A percentile compares a stretch with the other conserved stretches of the same genome.
Evolutionary conservation across 2,113 vertebrate genomes (phyloP).

Genomic region (Xiphophorus hellerii): DNA sequence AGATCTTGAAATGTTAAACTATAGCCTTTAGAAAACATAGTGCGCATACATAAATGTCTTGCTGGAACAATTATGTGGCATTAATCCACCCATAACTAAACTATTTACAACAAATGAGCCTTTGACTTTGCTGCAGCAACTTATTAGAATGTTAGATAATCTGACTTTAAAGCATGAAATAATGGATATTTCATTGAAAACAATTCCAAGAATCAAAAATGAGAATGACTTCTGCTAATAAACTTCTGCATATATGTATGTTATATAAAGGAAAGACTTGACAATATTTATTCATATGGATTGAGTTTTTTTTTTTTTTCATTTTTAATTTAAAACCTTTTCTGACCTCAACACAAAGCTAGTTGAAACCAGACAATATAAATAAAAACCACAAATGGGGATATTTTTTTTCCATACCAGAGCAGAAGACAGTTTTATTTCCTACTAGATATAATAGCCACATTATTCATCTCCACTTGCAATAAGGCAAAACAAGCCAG

Average conservation of each 20-base stretch:
- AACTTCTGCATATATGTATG: background rate
- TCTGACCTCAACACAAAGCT: conserved; percentile 36
- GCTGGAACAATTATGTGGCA: background rate
- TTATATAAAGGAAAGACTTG: conserved; percentile 39
- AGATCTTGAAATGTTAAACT: background rate
- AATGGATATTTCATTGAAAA: background rate
- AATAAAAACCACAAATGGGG: conserved; percentile 36
- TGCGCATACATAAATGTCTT: background rate
- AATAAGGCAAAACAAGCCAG: conserved; percentile 26
- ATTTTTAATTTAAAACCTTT: conserved; percentile 54
- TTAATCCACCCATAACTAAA: conserved; percentile 13
- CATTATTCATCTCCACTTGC: conserved; percentile 65
- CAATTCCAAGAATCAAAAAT: background rate
- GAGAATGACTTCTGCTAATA: background rate
- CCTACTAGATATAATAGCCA: conserved; percentile 43
- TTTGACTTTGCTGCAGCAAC: background rate
- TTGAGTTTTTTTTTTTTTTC: conserved; percentile 57
- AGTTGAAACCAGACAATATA: conserved; percentile 27
- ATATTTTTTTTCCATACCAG: conserved; percentile 12
- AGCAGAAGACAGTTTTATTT: conserved; percentile 48
- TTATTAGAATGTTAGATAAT: background rate
- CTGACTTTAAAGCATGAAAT: background rate
- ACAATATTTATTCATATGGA: conserved; percentile 58
- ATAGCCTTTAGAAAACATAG: background rate
- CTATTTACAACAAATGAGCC: background rate